phyloP scores from a whole-genome alignment of 2,888 invertebrate genomes.

The Osedax fenrisi region DNA sequence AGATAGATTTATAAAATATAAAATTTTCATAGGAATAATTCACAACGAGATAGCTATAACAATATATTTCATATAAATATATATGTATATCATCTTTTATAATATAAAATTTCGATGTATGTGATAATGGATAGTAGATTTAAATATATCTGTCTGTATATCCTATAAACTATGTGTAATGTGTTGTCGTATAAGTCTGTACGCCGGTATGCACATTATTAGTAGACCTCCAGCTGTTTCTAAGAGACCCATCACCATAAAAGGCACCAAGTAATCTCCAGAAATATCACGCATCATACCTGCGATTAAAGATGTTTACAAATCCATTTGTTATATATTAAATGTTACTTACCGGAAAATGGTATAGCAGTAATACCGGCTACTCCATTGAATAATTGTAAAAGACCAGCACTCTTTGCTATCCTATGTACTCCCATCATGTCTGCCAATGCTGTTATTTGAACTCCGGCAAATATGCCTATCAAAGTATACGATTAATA shows the following conservation, averaged over 20 bases:
- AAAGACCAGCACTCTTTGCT: conserved; percentile 29
- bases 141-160: too few species aligned
- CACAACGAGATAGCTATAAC: too few species aligned
- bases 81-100: too few species aligned
- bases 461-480: conserved; percentile 22
- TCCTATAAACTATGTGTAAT: too few species aligned
- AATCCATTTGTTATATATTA: too few species aligned
- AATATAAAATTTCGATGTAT: too few species aligned
- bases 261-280: background rate
- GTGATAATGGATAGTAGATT: too few species aligned
- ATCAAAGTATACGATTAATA: background rate
- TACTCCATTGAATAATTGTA: conserved; percentile 28
- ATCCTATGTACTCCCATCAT: conserved; percentile 32
- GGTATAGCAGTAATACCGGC: conserved; percentile 32
- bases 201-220: background rate
- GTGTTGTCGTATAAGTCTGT: too few species aligned
- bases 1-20: too few species aligned
- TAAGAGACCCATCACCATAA: background rate
- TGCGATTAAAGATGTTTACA: background rate
- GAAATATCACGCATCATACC: background rate
- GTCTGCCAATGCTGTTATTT: conserved; percentile 30
- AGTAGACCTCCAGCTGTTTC: background rate
- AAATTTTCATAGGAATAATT: too few species aligned
- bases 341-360: conserved; percentile 33
- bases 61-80: too few species aligned